phyloP scores from a whole-genome alignment of 1,140 invertebrate genomes.

The Lutraria rhynchaena region DNA sequence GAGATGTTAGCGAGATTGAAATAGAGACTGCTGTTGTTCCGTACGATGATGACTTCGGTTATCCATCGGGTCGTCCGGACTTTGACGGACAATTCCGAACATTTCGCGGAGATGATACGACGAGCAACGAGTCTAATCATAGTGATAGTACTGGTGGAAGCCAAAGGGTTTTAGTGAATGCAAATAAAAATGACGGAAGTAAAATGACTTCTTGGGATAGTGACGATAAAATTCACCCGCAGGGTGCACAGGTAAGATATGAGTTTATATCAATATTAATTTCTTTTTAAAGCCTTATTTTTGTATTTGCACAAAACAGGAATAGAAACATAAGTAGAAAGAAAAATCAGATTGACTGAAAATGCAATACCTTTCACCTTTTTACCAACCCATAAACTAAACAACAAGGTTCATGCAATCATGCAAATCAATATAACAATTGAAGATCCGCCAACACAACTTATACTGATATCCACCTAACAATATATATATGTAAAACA shows the following conservation, averaged over 20 bases:
- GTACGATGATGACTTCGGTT: constrained; percentile 55
- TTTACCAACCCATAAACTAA: no score
- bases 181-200: constrained; percentile 15
- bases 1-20: constrained; percentile 55
- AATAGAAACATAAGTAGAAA: no score
- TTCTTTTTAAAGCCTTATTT: no score
- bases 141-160: constrained; percentile 54
- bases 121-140: constrained; percentile 42
- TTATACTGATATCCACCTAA: no score
- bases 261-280: no score
- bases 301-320: no score
- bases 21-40: constrained; percentile 56
- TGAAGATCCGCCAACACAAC: no score
- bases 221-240: constrained; percentile 56
- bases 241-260: constrained; percentile 47
- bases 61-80: constrained; percentile 8
- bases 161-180: constrained; percentile 30
- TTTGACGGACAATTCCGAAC: constrained; percentile 11
- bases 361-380: no score
- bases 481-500: no score
- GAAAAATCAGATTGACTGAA: no score
- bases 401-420: no score
- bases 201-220: constrained; percentile 58
- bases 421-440: no score
- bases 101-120: constrained; percentile 52